Conservation (phyloP, 2,113 vertebrate genomes). For the Mustelus asterias region DNA sequence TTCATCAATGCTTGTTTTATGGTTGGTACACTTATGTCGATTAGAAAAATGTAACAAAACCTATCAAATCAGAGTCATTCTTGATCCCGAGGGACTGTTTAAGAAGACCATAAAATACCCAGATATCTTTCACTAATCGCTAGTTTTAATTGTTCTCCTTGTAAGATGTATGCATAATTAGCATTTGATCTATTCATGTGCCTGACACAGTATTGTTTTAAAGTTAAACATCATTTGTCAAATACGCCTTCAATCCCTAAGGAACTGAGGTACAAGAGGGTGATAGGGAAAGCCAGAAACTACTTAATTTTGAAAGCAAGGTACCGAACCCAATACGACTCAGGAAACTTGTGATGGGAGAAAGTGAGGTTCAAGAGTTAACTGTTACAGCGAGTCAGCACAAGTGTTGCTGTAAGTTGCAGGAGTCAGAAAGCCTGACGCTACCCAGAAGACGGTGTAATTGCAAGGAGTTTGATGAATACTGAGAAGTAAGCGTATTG, state of each 20-base stretch:
- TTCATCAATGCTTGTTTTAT: no score
- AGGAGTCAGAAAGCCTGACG: background rate
- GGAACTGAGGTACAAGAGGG: background rate
- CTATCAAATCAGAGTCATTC: background rate
- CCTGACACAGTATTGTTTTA: background rate
- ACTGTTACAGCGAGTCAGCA: background rate
- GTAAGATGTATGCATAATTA: background rate
- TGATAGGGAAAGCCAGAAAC: background rate
- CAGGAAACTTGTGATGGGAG: background rate
- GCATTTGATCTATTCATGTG: background rate
- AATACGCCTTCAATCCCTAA: background rate
- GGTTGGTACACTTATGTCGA: no score
- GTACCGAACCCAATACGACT: background rate
- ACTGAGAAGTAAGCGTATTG: background rate
- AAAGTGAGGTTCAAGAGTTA: background rate
- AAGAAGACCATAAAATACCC: background rate
- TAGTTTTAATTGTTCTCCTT: background rate
- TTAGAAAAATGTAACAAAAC: background rate
- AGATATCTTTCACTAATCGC: background rate
- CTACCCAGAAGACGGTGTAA: background rate
- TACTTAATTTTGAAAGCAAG: background rate
- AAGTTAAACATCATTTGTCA: background rate
- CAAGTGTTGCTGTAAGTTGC: background rate
- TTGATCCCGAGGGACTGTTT: background rate
- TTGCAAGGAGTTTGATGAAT: conserved; percentile 6